Evolutionary conservation across 2,113 vertebrate species (phyloP).

Genomic region (Pelecanoides urinatrix): DNA sequence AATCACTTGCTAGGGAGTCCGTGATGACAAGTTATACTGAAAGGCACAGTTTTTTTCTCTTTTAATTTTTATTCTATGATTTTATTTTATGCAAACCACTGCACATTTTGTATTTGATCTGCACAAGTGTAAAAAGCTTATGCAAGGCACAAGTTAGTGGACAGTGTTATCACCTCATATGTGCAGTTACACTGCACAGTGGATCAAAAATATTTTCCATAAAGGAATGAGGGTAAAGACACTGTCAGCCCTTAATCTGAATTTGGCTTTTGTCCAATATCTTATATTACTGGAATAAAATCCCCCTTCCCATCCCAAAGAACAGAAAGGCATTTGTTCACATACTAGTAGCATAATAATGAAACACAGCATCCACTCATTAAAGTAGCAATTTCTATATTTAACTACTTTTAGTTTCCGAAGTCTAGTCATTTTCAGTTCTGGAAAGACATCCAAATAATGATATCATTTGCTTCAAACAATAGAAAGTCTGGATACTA

Average conservation of each 20-base stretch:
- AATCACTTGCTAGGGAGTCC: not conserved
- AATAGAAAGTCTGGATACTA: constrained; percentile 70
- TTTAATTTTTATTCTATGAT: not conserved
- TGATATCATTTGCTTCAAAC: constrained; percentile 68
- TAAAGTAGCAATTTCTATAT: constrained; percentile 57
- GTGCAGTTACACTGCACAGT: not conserved
- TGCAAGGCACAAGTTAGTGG: not conserved
- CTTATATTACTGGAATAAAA: constrained; percentile 42
- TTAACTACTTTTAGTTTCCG: constrained; percentile 50
- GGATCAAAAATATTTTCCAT: not conserved
- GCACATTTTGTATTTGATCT: not conserved
- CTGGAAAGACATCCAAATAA: constrained; percentile 62
- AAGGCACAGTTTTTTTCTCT: not conserved
- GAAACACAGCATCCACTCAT: constrained; percentile 35
- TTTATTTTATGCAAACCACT: not conserved
- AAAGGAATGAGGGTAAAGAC: not conserved
- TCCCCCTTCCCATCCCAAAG: constrained; percentile 5
- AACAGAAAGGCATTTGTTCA: constrained; percentile 61
- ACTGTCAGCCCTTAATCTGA: not conserved
- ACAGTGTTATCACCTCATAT: not conserved
- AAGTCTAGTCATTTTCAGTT: constrained; percentile 54
- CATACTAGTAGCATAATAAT: constrained; percentile 36
- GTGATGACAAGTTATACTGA: not conserved
- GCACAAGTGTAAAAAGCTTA: not conserved
- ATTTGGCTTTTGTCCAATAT: constrained; percentile 8